phyloP scores from a whole-genome alignment of 2,888 invertebrate species.

The Stramonita haemastoma region DNA sequence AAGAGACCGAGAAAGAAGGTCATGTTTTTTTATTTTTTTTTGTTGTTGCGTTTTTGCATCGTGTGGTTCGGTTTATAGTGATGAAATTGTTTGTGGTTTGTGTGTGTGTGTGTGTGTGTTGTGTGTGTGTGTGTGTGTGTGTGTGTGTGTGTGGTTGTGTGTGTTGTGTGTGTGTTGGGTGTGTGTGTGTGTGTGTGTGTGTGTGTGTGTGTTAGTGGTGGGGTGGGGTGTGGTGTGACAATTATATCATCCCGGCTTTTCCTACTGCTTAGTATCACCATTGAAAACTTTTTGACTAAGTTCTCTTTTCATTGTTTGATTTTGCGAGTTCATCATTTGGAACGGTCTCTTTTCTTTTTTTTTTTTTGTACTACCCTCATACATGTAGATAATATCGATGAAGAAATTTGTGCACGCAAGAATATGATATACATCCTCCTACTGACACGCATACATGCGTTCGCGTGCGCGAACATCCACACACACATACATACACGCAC shows the following conservation, averaged over 20 bases:
- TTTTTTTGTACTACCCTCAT: background rate
- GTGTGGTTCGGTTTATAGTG: background rate
- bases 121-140: no score
- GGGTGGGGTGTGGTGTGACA: no score
- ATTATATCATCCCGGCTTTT: no score
- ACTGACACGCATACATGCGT: background rate
- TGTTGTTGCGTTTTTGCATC: background rate
- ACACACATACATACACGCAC: constrained; percentile 1
- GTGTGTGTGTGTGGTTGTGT: no score
- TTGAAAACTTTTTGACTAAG: background rate
- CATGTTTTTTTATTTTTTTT: background rate
- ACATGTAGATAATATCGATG: background rate
- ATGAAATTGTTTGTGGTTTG: background rate
- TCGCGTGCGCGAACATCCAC: background rate
- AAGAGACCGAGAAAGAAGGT: no score
- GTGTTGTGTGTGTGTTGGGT: no score
- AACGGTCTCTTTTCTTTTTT: background rate
- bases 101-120: no score
- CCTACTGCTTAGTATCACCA: no score
- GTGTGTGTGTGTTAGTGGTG: no score
- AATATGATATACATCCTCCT: no score
- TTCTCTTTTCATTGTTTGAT: background rate
- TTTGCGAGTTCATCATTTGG: background rate
- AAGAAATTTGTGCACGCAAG: no score
- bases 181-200: no score